Conservation (phyloP, 2,113 vertebrate genomes). For the Tachysurus vachellii region DNA sequence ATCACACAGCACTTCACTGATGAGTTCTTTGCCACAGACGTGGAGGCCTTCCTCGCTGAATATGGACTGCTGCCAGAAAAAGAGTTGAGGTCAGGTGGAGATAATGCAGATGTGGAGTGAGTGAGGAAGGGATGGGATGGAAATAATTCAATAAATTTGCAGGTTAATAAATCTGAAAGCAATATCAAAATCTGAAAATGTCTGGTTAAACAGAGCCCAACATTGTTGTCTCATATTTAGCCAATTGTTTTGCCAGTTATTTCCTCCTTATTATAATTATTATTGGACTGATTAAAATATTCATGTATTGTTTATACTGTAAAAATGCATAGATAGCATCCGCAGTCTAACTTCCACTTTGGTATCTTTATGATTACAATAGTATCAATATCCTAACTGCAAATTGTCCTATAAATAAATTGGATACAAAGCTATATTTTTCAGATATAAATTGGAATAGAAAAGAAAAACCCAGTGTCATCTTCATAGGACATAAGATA, state of each 20-base stretch:
- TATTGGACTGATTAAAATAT: background rate
- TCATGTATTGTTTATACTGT: background rate
- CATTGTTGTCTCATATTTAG: background rate
- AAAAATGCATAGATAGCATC: background rate
- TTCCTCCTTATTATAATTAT: too few relatives aligned
- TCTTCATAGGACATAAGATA: background rate
- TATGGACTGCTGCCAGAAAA: conserved; percentile 92
- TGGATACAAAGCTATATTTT: background rate
- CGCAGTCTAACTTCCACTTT: background rate
- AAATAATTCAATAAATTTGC: background rate
- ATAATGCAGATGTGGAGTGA: conserved; percentile 80
- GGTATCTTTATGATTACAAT: background rate
- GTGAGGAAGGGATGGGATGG: conserved; percentile 1
- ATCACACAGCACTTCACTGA: conserved; percentile 83
- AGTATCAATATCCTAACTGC: background rate
- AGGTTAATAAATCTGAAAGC: background rate
- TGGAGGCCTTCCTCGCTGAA: conserved; percentile 92
- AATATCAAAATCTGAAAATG: background rate
- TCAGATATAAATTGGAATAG: background rate
- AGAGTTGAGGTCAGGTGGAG: conserved; percentile 71
- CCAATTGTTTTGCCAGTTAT: background rate
- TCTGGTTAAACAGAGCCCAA: background rate
- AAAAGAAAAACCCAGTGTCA: background rate
- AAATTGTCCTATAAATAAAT: background rate
- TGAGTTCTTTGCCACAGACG: conserved; percentile 92